These are phyloP conservation scores for Pollenia labialis DNA, from an alignment of 2,888 invertebrate species.

Conservation along the genomic window DNA sequence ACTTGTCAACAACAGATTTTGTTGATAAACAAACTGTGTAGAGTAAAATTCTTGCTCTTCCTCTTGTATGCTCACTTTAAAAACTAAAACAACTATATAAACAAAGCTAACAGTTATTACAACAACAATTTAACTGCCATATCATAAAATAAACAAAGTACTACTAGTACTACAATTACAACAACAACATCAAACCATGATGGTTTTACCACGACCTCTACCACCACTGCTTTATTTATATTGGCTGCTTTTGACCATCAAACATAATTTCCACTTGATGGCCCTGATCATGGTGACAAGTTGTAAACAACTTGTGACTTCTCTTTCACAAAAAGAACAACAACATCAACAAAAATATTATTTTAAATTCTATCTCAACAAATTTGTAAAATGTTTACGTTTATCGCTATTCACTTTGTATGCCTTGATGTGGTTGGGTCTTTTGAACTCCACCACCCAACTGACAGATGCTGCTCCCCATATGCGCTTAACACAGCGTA, in stretches of 20 bases:
- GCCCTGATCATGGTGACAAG: constrained; percentile 50
- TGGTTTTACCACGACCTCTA: neutral
- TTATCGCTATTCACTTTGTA: constrained; percentile 43
- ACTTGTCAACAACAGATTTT: constrained; percentile 68
- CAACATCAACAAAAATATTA: constrained; percentile 23
- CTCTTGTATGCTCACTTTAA: neutral
- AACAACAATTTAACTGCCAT: constrained; percentile 30
- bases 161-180: neutral
- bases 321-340: neutral
- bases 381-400: constrained; percentile 34
- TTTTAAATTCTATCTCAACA: constrained; percentile 41
- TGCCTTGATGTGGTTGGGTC: constrained; percentile 61
- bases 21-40: constrained; percentile 38
- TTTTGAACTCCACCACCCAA: constrained; percentile 62
- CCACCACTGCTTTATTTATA: neutral
- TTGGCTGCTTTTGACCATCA: constrained; percentile 4
- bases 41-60: neutral
- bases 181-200: constrained; percentile 1
- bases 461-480: constrained; percentile 75
- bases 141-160: constrained; percentile 44
- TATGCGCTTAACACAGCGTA: constrained; percentile 85
- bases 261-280: constrained; percentile 20
- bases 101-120: constrained; percentile 9
- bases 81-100: constrained; percentile 1
- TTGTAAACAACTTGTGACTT: constrained; percentile 45